Conservation (phyloP, 2,113 vertebrate genomes). For the Indri indri region DNA sequence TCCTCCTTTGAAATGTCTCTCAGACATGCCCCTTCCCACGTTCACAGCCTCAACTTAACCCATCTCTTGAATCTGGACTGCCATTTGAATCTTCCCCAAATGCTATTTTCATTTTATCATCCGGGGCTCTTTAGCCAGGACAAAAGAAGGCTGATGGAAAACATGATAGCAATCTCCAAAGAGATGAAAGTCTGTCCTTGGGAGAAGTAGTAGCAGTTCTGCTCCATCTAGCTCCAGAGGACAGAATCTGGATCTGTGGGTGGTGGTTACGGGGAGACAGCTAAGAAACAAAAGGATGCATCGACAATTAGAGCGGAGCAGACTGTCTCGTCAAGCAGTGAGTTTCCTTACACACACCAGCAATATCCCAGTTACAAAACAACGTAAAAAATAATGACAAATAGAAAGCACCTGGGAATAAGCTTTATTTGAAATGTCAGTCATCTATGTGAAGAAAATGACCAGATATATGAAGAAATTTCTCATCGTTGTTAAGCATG, state of each 20-base stretch:
- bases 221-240: neutral
- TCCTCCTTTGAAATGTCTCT: neutral
- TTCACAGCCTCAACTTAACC: neutral
- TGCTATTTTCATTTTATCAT: neutral
- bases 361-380: neutral
- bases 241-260: neutral
- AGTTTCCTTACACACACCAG: neutral
- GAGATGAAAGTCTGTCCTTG: neutral
- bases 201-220: neutral
- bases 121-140: neutral
- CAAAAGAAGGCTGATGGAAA: neutral
- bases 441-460: neutral
- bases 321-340: neutral
- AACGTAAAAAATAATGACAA: neutral
- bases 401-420: neutral
- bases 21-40: neutral
- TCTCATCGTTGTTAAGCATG: neutral
- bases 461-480: neutral
- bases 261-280: neutral
- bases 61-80: neutral
- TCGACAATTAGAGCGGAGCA: neutral
- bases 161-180: neutral
- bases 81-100: neutral
- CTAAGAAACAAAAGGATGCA: neutral
- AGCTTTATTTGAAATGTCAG: neutral